Evolutionary conservation across 37 sponge, comb jelly and placozoan species (phyloP).

Genomic region (Oopsacas minuta): DNA sequence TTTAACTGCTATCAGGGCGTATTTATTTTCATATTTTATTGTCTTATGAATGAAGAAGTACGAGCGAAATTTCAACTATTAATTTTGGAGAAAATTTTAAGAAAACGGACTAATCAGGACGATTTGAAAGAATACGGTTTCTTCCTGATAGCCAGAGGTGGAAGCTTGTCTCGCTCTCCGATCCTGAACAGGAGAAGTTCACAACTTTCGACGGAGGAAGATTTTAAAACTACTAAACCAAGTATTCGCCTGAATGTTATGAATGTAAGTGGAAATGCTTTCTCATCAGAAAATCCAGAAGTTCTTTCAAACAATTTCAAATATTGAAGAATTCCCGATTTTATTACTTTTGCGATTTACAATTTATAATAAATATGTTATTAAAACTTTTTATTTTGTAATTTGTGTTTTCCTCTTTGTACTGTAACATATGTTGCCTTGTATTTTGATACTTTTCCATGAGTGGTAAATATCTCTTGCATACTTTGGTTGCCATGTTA

Average conservation of each 20-base stretch:
- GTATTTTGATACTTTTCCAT: too few species aligned
- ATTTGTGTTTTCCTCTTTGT: too few species aligned
- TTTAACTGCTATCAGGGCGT: constrained; percentile 55
- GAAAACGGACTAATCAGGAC: background rate
- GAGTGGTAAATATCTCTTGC: too few species aligned
- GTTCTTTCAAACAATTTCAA: background rate
- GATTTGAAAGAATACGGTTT: background rate
- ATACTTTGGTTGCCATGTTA: too few species aligned
- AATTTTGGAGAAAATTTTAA: background rate
- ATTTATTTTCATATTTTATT: constrained; percentile 49
- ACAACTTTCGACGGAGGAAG: background rate
- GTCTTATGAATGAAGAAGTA: constrained; percentile 55
- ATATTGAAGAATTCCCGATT: background rate
- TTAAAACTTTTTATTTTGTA: background rate
- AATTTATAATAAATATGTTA: background rate
- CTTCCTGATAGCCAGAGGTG: background rate
- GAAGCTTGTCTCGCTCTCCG: background rate
- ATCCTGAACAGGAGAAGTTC: background rate
- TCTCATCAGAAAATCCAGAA: background rate
- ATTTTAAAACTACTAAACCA: background rate
- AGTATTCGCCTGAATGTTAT: background rate
- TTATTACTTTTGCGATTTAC: background rate
- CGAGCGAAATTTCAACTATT: background rate
- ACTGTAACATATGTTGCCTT: too few species aligned
- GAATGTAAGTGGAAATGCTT: background rate